phyloP scores from a whole-genome alignment of 2,888 invertebrate species.

The Pseudanteris insignis region DNA sequence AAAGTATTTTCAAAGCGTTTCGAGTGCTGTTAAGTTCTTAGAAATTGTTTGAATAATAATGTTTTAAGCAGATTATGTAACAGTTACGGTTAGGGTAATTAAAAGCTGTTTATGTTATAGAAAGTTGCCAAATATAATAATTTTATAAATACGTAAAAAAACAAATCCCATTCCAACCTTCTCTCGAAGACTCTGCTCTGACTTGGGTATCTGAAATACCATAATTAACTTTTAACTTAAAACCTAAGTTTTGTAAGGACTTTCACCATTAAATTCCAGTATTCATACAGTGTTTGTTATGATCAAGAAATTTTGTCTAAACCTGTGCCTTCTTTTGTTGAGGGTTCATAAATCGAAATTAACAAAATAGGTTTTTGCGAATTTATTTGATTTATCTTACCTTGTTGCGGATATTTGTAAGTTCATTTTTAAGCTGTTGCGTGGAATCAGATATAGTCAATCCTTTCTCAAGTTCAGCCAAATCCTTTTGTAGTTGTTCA shows the following conservation, averaged over 20 bases:
- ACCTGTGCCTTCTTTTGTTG: no score
- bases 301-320: no score
- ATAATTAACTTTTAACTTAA: constrained; percentile 63
- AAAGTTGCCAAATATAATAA: constrained; percentile 59
- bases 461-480: constrained; percentile 75
- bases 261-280: no score
- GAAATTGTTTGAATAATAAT: constrained; percentile 42
- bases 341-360: no score
- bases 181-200: constrained; percentile 65
- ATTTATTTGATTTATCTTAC: no score
- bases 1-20: no score
- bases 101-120: constrained; percentile 59
- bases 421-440: constrained; percentile 75
- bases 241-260: no score
- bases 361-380: background rate
- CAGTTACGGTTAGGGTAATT: constrained; percentile 61
- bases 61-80: constrained; percentile 56
- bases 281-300: no score
- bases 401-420: constrained; percentile 80
- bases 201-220: constrained; percentile 66
- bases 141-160: constrained; percentile 62
- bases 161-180: constrained; percentile 65
- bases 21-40: no score
- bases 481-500: constrained; percentile 76
- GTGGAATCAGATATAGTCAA: constrained; percentile 76